Evolutionary conservation across 2,113 vertebrate genomes (phyloP).

Genomic region (Prietella phreatophila): DNA sequence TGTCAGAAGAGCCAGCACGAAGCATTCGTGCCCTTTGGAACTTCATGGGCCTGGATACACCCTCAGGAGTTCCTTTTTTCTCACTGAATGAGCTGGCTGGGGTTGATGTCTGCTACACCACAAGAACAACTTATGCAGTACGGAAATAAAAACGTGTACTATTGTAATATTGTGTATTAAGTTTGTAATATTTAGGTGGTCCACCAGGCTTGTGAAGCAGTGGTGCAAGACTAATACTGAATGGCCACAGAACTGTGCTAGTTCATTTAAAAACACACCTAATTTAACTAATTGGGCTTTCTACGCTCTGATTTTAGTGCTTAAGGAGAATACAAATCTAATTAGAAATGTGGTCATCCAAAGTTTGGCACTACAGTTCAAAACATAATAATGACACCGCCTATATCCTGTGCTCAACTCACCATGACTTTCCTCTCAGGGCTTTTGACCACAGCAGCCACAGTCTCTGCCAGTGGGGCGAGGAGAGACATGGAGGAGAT

Average conservation of each 20-base stretch:
- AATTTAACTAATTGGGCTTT: no score
- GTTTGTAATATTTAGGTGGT: neutral
- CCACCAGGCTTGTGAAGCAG: neutral
- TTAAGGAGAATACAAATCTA: neutral
- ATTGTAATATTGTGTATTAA: no score
- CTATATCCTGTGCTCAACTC: neutral
- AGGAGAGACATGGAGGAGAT: conserved; percentile 98
- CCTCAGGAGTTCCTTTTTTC: conserved; percentile 68
- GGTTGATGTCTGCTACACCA: conserved; percentile 69
- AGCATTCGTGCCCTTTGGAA: conserved; percentile 77
- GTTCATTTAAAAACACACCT: neutral
- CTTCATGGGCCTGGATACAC: conserved; percentile 67
- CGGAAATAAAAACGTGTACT: neutral
- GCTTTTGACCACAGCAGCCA: conserved; percentile 76
- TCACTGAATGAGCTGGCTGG: conserved; percentile 73
- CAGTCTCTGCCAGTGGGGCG: conserved; percentile 87
- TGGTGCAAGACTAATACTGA: neutral
- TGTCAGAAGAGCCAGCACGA: conserved; percentile 74
- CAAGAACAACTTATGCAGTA: neutral
- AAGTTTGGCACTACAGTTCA: neutral
- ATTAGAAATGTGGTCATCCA: neutral
- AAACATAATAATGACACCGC: neutral
- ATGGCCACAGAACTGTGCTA: neutral
- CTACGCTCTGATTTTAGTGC: neutral
- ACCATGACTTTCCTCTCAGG: conserved; percentile 78